These are phyloP conservation scores for Synergus laeviventris DNA, from an alignment of 2,888 invertebrate genomes.

Conservation along the genomic window DNA sequence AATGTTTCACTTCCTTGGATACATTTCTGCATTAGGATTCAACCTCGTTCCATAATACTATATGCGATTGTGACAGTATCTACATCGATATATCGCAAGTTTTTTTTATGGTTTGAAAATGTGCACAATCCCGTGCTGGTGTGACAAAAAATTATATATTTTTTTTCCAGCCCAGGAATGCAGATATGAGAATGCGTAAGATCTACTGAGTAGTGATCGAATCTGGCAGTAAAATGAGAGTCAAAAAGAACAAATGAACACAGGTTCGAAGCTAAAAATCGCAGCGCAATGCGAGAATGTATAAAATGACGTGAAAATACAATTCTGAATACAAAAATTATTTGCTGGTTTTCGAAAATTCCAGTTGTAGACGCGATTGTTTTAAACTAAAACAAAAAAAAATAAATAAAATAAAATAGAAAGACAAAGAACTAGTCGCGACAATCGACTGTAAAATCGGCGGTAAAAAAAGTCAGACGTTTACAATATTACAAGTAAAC, in stretches of 20 bases:
- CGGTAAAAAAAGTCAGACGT: neutral
- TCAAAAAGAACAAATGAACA: neutral
- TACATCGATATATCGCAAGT: neutral
- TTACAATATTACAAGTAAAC: slow-evolving; percentile 16
- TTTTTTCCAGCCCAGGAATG: slow-evolving; percentile 1
- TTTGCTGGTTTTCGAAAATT: slow-evolving; percentile 14
- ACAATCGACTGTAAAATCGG: neutral
- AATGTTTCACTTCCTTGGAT: slow-evolving; percentile 40
- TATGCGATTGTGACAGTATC: neutral
- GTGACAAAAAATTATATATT: neutral
- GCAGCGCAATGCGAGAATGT: slow-evolving; percentile 13
- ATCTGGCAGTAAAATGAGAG: slow-evolving; percentile 11
- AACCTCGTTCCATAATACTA: slow-evolving; percentile 27
- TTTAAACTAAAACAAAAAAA: slow-evolving; percentile 14
- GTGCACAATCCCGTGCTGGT: neutral
- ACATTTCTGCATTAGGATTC: slow-evolving; percentile 17
- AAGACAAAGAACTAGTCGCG: slow-evolving; percentile 18
- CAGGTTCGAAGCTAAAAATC: slow-evolving; percentile 11
- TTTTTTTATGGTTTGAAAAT: neutral
- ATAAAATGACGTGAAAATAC: slow-evolving; percentile 16
- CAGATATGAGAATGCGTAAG: slow-evolving; percentile 4
- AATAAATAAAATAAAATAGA: neutral
- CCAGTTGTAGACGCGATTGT: slow-evolving; percentile 6
- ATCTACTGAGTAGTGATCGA: neutral
- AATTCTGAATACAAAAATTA: neutral